Base-by-base conservation (phyloP, 2,888 invertebrate genomes). In the Platerodrilus igneus region DNA sequence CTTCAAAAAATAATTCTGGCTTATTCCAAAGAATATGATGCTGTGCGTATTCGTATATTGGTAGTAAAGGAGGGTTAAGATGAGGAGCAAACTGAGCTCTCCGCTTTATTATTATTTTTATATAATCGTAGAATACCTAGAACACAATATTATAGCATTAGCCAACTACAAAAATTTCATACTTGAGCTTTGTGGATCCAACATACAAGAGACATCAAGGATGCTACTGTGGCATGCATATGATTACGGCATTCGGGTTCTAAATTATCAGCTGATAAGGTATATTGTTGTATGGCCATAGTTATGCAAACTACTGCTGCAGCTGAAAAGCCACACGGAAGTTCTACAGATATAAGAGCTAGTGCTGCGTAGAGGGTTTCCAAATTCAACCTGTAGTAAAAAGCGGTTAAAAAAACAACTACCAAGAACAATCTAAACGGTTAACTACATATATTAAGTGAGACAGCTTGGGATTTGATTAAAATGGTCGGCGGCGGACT, bases 1-100 rank as follows among this genome's bases (percentile, higher is more conserved):
- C 78, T 43, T 79, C 74, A 41, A 81, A 78, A 55, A 77, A 81
- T 8, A 81, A 58, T 4, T 78, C 76, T 0, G 76, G 74, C 39
- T 78, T 78, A 50, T 78, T 72, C 76, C 76, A 77, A 1, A 74
- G 67, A 2, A 78, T 65, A 39, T 78, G 75, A 51, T 76, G 74
- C 8, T 70, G 64, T 0, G 74, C 73, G 32, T 76, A 73, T 20
- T 68, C 67, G 53, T 81, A 80, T 11, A 58, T 57, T 1, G 68
- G 61, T 52, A 70, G 68, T 19, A 81, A 50, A 0, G 80, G 80
- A 0, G 81, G 81, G 58, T 79, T 80, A 3, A 81, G 58, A 52
- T 80, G 77, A 0, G 81, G 80, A 0, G 81, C 79, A 60, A 74
- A 74, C 35, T 74, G 72, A 0, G 78, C 76, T 17, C 81, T 67